phyloP scores from a whole-genome alignment of 2,888 invertebrate genomes.

The Reticulitermes lucifugus region DNA sequence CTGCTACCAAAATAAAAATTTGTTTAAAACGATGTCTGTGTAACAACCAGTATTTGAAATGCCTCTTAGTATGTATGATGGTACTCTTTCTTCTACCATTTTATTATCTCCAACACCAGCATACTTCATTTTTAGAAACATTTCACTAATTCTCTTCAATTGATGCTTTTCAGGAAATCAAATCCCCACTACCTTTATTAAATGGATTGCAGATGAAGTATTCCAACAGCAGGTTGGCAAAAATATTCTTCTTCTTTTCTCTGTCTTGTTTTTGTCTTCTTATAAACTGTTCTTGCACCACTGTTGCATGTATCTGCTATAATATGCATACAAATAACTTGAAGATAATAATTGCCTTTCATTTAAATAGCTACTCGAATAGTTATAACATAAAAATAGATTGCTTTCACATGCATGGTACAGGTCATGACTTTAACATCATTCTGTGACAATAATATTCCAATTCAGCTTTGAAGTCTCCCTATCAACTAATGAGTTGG shows the following conservation, averaged over 20 bases:
- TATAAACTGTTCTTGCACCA: not conserved
- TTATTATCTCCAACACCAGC: not conserved
- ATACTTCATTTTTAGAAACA: not conserved
- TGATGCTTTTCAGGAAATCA: constrained; percentile 21
- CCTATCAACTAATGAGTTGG: too few species aligned
- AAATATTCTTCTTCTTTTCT: constrained; percentile 22
- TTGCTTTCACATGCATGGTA: too few species aligned
- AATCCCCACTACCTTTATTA: constrained; percentile 31
- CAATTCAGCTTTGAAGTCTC: too few species aligned
- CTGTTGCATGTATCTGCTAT: too few species aligned
- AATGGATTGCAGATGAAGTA: constrained; percentile 39
- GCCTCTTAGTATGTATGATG: too few species aligned
- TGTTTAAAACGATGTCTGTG: not conserved
- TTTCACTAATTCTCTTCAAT: constrained; percentile 16
- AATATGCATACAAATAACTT: too few species aligned
- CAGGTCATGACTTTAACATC: too few species aligned
- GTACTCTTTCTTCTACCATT: not conserved
- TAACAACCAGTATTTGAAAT: not conserved
- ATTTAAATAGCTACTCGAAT: too few species aligned
- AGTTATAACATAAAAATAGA: too few species aligned
- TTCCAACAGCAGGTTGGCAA: constrained; percentile 37
- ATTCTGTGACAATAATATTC: too few species aligned
- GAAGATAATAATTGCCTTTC: too few species aligned
- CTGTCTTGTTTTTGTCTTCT: not conserved
- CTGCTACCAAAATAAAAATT: not conserved